Evolutionary conservation across 2,888 invertebrate species (phyloP).

Genomic region (Dryomyza anilis): DNA sequence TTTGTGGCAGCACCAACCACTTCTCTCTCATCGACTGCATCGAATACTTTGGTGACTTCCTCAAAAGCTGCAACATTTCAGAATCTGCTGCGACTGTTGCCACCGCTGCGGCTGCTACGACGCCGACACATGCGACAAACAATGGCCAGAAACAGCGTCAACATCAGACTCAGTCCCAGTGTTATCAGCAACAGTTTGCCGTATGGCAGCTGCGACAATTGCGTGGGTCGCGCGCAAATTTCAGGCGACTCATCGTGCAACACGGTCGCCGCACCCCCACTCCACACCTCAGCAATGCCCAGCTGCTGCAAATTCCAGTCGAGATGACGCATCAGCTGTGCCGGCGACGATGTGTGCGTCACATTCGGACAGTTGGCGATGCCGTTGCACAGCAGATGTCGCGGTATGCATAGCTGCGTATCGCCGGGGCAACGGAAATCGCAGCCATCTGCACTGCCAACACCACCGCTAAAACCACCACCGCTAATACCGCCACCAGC

Average conservation of each 20-base stretch:
- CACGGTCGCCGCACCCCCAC: constrained; percentile 62
- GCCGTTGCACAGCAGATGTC: constrained; percentile 83
- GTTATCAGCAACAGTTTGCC: constrained; percentile 55
- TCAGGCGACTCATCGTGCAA: constrained; percentile 79
- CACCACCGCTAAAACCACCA: too few relatives aligned
- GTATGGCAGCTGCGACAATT: constrained; percentile 61
- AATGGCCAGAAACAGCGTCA: constrained; percentile 57
- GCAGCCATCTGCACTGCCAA: constrained; percentile 73
- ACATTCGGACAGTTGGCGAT: constrained; percentile 84
- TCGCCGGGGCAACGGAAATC: constrained; percentile 89
- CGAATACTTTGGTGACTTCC: too few relatives aligned
- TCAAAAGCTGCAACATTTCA: too few relatives aligned
- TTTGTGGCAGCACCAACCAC: too few relatives aligned
- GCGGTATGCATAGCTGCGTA: constrained; percentile 81
- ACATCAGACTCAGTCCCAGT: constrained; percentile 52
- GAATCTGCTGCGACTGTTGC: constrained; percentile 6
- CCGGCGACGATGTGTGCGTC: constrained; percentile 61
- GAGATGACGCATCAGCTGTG: constrained; percentile 65
- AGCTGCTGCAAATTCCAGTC: constrained; percentile 68
- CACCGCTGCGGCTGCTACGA: neutral
- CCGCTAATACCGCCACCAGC: too few relatives aligned
- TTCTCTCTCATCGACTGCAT: too few relatives aligned
- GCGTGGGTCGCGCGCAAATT: constrained; percentile 68
- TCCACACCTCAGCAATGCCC: constrained; percentile 63
- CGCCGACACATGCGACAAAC: constrained; percentile 55